Evolutionary conservation across 2,888 invertebrate species (phyloP).

Genomic region (Tetranychus piercei): DNA sequence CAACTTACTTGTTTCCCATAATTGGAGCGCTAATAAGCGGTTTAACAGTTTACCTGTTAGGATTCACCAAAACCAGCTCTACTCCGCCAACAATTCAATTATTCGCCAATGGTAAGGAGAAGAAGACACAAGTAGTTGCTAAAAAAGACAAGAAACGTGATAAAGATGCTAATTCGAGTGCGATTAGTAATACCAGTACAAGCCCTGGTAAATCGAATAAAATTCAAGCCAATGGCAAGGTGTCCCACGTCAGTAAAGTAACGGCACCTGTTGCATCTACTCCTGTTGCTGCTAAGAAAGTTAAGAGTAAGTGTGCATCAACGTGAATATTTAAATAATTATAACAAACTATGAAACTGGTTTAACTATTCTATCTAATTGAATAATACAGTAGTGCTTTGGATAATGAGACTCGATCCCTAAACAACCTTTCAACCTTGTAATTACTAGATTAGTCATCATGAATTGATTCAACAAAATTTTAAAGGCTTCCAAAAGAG

Average conservation of each 20-base stretch:
- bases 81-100: constrained; percentile 10
- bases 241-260: neutral
- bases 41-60: constrained; percentile 5
- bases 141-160: constrained; percentile 10
- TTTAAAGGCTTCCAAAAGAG: too few relatives aligned
- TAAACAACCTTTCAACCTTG: too few relatives aligned
- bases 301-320: neutral
- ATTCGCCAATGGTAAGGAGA: constrained; percentile 6
- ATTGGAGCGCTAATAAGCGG: constrained; percentile 9
- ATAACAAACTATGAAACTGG: neutral
- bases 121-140: neutral
- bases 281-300: neutral
- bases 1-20: constrained; percentile 5
- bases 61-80: neutral
- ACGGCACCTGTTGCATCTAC: neutral
- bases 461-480: too few relatives aligned
- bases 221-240: neutral
- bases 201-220: neutral
- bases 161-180: neutral
- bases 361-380: neutral
- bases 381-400: neutral
- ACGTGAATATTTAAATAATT: neutral
- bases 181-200: neutral
- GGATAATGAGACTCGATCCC: too few relatives aligned
- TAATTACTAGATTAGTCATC: too few relatives aligned